Percentiles rank a stretch among this genome's conserved stretches.
Evolutionary conservation across 2,797 vertebrate genomes (phyloP).

Genomic region (Microctenopoma lineatum): DNA sequence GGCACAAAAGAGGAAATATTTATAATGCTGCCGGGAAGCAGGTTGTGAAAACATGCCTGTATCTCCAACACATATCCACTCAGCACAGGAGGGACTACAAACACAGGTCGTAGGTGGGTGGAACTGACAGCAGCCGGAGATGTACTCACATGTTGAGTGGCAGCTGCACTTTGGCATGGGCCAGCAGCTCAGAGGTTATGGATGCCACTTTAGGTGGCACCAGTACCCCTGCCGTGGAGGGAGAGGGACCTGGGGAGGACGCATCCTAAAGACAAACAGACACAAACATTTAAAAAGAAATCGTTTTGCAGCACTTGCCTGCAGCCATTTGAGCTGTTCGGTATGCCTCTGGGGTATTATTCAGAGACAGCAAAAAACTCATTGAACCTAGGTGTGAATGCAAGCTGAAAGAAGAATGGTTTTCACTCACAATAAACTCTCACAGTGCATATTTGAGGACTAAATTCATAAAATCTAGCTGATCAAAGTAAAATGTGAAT

Average conservation of each 20-base stretch:
- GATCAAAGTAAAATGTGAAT: constrained; percentile 19
- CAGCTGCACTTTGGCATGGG: constrained; percentile 92
- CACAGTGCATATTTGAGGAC: constrained; percentile 15
- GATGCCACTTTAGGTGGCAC: constrained; percentile 88
- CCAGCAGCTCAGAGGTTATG: constrained; percentile 89
- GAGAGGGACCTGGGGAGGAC: constrained; percentile 82
- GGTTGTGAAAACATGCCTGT: constrained; percentile 37
- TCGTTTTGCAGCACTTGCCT: constrained; percentile 7
- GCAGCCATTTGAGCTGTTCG: constrained; percentile 28
- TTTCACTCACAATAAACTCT: constrained; percentile 38
- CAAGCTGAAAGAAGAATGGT: constrained; percentile 37
- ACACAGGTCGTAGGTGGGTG: constrained; percentile 20
- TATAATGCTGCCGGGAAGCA: constrained; percentile 48
- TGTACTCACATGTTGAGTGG: constrained; percentile 97
- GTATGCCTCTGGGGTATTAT: constrained; percentile 29
- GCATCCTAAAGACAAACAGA: constrained; percentile 84
- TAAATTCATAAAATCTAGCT: constrained; percentile 14
- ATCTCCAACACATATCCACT: constrained; percentile 26
- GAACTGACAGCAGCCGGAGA: constrained; percentile 42
- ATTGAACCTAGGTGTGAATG: constrained; percentile 31
- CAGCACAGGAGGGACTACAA: constrained; percentile 9
- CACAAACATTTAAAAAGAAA: constrained; percentile 28
- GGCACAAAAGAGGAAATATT: constrained; percentile 59
- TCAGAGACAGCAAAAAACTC: constrained; percentile 28
- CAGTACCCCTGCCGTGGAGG: constrained; percentile 78